These are phyloP conservation scores for Drosophila serrata DNA, from an alignment of 1,140 invertebrate genomes.

Conservation along the genomic window DNA sequence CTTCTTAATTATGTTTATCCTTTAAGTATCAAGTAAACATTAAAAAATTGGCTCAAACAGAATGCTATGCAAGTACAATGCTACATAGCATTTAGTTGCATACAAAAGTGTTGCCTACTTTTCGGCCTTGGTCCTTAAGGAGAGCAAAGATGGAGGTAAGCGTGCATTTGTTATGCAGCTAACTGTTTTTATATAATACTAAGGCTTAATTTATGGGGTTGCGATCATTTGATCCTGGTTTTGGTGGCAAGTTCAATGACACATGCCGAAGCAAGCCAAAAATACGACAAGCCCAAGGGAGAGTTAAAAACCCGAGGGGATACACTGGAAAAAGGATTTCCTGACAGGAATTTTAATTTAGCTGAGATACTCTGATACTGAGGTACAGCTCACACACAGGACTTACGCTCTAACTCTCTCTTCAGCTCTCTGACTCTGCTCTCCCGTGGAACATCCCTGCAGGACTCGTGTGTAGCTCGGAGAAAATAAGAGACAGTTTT, in stretches of 20 bases:
- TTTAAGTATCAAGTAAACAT: background rate
- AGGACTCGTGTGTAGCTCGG: background rate
- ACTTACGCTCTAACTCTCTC: conserved; percentile 4
- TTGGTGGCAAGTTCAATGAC: conserved; percentile 24
- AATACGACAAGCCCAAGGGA: background rate
- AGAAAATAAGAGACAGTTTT: conserved; percentile 29
- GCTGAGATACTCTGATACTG: background rate
- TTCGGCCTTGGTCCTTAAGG: background rate
- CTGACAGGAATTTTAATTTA: background rate
- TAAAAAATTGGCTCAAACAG: background rate
- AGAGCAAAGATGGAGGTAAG: too few relatives aligned
- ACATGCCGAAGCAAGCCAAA: background rate
- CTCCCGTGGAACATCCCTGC: conserved; percentile 16
- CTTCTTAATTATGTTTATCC: background rate
- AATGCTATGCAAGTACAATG: too few relatives aligned
- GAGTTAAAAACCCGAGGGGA: background rate
- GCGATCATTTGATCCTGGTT: conserved; percentile 1
- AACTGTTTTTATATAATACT: background rate
- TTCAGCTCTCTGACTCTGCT: background rate
- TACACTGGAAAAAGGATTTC: conserved; percentile 18
- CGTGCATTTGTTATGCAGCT: too few relatives aligned
- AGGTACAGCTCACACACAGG: conserved; percentile 21
- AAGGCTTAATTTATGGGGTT: background rate
- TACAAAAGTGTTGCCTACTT: background rate
- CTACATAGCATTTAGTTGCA: too few relatives aligned